These are phyloP conservation scores for Maniola jurtina DNA, from an alignment of 1,140 invertebrate species.

Conservation along the genomic window DNA sequence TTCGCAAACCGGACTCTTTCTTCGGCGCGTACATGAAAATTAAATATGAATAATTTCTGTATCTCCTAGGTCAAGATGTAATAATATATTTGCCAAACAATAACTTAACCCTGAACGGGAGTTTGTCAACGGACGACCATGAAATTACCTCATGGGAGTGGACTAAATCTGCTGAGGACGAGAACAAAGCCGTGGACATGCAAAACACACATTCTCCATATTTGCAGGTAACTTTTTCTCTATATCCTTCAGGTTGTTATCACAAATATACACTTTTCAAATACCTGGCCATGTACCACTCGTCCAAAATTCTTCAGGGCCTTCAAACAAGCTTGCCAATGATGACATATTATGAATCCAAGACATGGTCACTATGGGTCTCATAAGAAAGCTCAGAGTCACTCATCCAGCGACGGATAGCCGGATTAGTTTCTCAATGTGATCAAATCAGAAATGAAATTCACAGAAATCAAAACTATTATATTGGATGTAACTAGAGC, in stretches of 20 bases:
- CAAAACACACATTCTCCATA: conserved; percentile 94
- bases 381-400: too few relatives aligned
- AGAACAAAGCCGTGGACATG: conserved; percentile 95
- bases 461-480: too few relatives aligned
- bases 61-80: conserved; percentile 85
- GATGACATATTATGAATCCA: too few relatives aligned
- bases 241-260: background rate
- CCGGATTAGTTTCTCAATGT: background rate
- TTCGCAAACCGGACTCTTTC: too few relatives aligned
- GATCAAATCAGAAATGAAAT: background rate
- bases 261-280: too few relatives aligned
- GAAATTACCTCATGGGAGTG: conserved; percentile 96
- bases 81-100: conserved; percentile 95
- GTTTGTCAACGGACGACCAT: conserved; percentile 94
- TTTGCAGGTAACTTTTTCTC: conserved; percentile 76
- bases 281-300: too few relatives aligned
- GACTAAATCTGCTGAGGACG: conserved; percentile 92
- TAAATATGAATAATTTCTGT: background rate
- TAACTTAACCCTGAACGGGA: conserved; percentile 93
- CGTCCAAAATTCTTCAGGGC: too few relatives aligned
- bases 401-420: too few relatives aligned
- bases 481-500: too few relatives aligned
- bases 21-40: too few relatives aligned
- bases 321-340: too few relatives aligned
- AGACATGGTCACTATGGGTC: too few relatives aligned